These are phyloP conservation scores for Idaea biselata DNA, from an alignment of 2,888 invertebrate genomes.

Conservation along the genomic window DNA sequence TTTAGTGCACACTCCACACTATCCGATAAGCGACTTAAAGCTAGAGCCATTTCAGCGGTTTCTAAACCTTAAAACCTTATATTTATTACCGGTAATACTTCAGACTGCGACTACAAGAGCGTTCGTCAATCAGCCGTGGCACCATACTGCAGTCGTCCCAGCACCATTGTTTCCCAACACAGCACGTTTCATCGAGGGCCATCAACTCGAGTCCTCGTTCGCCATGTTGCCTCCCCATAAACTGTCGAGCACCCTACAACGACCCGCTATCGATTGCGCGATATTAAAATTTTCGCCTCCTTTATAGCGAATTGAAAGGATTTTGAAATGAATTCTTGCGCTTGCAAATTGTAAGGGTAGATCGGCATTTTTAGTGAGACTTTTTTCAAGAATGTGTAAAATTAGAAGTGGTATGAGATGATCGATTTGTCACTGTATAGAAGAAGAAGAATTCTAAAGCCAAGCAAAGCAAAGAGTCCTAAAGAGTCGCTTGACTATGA, in stretches of 20 bases:
- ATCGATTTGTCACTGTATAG: no score
- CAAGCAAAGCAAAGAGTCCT: no score
- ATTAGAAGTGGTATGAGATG: background rate
- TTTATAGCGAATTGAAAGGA: background rate
- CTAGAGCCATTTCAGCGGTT: no score
- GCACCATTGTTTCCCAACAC: slow-evolving; percentile 61
- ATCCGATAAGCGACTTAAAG: no score
- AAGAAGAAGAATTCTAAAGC: no score
- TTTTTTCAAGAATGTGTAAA: background rate
- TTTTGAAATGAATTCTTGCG: background rate
- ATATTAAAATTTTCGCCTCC: slow-evolving; percentile 20
- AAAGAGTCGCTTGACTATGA: no score
- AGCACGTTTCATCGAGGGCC: slow-evolving; percentile 51
- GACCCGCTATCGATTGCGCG: slow-evolving; percentile 9
- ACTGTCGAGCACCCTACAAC: slow-evolving; percentile 30
- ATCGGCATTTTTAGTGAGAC: background rate
- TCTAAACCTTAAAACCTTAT: background rate
- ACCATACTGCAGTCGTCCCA: background rate
- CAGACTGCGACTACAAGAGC: no score
- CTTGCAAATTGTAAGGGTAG: background rate
- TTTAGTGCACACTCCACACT: no score
- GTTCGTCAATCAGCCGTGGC: background rate
- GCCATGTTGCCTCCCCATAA: slow-evolving; percentile 38
- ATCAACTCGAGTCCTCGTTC: slow-evolving; percentile 48
- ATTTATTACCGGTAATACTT: background rate